Conservation (phyloP, 2,888 invertebrate genomes). For the Acleris holmiana region DNA sequence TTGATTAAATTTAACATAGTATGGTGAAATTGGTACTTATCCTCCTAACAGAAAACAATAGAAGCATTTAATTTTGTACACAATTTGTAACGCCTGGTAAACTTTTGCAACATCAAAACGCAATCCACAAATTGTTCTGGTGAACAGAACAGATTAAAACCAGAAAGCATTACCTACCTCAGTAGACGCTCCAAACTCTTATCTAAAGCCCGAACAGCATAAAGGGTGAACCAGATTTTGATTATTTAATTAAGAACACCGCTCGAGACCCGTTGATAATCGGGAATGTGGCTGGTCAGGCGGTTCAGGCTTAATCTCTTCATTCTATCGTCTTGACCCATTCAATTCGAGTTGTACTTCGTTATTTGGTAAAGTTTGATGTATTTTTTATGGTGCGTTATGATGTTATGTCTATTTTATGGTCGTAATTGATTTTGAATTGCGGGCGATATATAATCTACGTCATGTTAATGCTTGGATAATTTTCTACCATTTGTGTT, state of each 20-base stretch:
- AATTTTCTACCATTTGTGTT: no score
- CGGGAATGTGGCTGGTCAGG: slow-evolving; percentile 69
- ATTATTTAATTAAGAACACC: slow-evolving; percentile 71
- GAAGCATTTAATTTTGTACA: no score
- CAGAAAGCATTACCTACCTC: slow-evolving; percentile 35
- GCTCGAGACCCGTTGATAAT: slow-evolving; percentile 71
- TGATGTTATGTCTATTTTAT: slow-evolving; percentile 29
- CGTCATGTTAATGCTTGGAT: neutral
- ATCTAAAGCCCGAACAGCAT: slow-evolving; percentile 37
- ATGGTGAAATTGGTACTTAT: no score
- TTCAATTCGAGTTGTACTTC: slow-evolving; percentile 35
- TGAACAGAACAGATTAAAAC: slow-evolving; percentile 33
- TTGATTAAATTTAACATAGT: no score
- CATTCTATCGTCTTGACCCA: slow-evolving; percentile 47
- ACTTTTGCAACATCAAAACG: no score
- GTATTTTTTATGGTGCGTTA: slow-evolving; percentile 36
- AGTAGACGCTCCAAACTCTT: slow-evolving; percentile 31
- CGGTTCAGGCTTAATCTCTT: slow-evolving; percentile 65
- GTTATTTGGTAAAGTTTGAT: slow-evolving; percentile 33
- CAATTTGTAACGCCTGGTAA: no score
- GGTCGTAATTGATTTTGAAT: slow-evolving; percentile 25
- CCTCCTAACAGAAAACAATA: no score
- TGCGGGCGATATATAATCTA: slow-evolving; percentile 15
- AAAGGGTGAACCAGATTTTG: slow-evolving; percentile 47
- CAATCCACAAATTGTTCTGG: slow-evolving; percentile 21